Percentiles rank a stretch among this genome's conserved stretches.
phyloP scores from a whole-genome alignment of 2,113 vertebrate species.

The Chiloscyllium plagiosum region DNA sequence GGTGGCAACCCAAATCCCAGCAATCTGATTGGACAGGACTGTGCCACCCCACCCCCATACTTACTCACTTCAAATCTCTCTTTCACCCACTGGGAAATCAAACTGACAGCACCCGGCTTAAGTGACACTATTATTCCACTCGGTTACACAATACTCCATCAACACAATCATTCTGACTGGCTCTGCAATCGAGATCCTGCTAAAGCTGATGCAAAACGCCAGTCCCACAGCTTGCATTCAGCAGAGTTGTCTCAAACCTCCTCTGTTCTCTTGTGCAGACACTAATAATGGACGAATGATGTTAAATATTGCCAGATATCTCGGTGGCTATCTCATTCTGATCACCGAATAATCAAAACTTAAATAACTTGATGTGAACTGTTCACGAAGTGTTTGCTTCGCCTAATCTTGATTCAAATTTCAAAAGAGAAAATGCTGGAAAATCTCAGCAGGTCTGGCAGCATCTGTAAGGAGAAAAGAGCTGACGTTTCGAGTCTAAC shows the following conservation, averaged over 20 bases:
- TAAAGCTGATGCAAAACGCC: background rate
- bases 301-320: background rate
- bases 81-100: conserved; percentile 44
- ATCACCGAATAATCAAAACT: background rate
- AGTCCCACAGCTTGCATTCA: background rate
- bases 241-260: background rate
- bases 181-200: background rate
- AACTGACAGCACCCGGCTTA: conserved; percentile 49
- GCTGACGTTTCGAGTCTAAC: too few relatives aligned
- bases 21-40: conserved; percentile 42
- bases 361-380: background rate
- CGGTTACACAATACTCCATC: conserved; percentile 46
- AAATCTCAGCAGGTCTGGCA: too few relatives aligned
- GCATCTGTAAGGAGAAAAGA: too few relatives aligned
- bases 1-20: conserved; percentile 58
- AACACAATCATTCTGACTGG: too few relatives aligned
- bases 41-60: conserved; percentile 14
- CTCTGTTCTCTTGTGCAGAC: background rate
- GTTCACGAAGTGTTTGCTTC: background rate
- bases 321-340: background rate
- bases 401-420: background rate
- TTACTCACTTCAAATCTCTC: conserved; percentile 40
- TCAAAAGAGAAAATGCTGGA: background rate
- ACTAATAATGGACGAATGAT: background rate
- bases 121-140: conserved; percentile 51